phyloP scores from a whole-genome alignment of 2,888 invertebrate species.

The Orthosia gracilis region DNA sequence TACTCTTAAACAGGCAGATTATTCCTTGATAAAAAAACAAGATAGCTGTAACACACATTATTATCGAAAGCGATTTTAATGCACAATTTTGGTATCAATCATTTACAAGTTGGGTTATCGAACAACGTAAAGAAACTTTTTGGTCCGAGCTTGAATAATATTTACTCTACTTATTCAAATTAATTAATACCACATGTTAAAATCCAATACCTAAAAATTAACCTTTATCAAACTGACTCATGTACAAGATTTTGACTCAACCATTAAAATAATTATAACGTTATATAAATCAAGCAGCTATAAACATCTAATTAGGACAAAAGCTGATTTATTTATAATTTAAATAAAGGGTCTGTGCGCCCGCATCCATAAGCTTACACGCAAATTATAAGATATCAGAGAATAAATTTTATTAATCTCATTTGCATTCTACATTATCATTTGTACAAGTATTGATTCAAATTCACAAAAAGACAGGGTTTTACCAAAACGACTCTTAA shows the following conservation, averaged over 20 bases:
- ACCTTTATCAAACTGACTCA: constrained; percentile 57
- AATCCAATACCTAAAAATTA: constrained; percentile 14
- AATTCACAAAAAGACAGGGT: constrained; percentile 50
- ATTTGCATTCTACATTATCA: constrained; percentile 62
- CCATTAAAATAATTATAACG: constrained; percentile 68
- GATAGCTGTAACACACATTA: background rate
- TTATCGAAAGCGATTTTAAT: background rate
- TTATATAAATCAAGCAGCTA: constrained; percentile 69
- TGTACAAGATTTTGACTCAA: constrained; percentile 61
- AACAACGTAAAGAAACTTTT: no score
- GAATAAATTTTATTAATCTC: constrained; percentile 62
- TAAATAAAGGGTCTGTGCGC: constrained; percentile 58
- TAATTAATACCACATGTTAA: constrained; percentile 11
- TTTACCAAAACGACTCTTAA: constrained; percentile 42
- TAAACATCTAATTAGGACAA: constrained; percentile 70
- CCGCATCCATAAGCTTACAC: constrained; percentile 50
- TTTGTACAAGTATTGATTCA: constrained; percentile 55
- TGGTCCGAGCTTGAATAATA: background rate
- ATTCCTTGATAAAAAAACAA: background rate
- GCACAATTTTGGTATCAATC: background rate
- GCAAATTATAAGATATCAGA: constrained; percentile 49
- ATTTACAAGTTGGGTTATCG: background rate
- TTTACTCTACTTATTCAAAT: constrained; percentile 12
- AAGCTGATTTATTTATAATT: constrained; percentile 62
- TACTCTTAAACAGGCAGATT: background rate